A percentile compares a stretch with the other conserved stretches of the same genome.
Conservation (phyloP, 2,113 vertebrate species). For the Coryphaenoides rupestris region DNA sequence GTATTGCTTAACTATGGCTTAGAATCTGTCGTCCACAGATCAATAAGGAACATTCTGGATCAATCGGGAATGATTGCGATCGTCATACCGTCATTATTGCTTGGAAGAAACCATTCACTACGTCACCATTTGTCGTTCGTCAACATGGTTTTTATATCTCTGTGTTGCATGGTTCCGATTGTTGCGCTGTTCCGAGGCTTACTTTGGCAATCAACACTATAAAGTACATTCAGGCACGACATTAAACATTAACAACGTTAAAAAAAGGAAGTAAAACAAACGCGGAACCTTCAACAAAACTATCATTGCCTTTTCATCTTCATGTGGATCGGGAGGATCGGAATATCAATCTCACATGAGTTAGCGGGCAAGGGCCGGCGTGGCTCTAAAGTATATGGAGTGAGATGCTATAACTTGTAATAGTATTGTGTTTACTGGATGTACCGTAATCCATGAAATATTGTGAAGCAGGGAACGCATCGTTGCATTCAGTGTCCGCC, state of each 20-base stretch:
- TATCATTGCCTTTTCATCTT: conserved; percentile 12
- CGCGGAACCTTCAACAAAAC: conserved; percentile 31
- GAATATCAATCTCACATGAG: conserved; percentile 12
- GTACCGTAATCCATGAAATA: conserved; percentile 48
- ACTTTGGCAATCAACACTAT: conserved; percentile 63
- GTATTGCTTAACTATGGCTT: conserved; percentile 8
- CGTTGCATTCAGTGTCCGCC: conserved; percentile 11
- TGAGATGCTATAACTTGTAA: not conserved
- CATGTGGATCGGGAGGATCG: not conserved
- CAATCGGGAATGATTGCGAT: conserved; percentile 47
- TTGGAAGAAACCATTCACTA: not conserved
- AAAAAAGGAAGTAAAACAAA: conserved; percentile 12
- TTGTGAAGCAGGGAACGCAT: conserved; percentile 39
- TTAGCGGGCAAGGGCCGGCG: conserved; percentile 2
- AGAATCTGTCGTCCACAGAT: conserved; percentile 62
- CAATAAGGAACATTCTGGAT: conserved; percentile 21
- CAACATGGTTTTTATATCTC: not conserved
- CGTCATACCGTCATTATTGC: conserved; percentile 34
- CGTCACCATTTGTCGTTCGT: not conserved
- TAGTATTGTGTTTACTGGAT: conserved; percentile 20
- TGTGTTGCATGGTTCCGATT: conserved; percentile 39
- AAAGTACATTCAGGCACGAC: conserved; percentile 47
- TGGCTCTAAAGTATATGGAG: conserved; percentile 15
- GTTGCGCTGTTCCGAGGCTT: conserved; percentile 75
- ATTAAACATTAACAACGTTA: not conserved